These are phyloP conservation scores for Cybosia mesomella DNA, from an alignment of 2,888 invertebrate genomes.

Conservation along the genomic window DNA sequence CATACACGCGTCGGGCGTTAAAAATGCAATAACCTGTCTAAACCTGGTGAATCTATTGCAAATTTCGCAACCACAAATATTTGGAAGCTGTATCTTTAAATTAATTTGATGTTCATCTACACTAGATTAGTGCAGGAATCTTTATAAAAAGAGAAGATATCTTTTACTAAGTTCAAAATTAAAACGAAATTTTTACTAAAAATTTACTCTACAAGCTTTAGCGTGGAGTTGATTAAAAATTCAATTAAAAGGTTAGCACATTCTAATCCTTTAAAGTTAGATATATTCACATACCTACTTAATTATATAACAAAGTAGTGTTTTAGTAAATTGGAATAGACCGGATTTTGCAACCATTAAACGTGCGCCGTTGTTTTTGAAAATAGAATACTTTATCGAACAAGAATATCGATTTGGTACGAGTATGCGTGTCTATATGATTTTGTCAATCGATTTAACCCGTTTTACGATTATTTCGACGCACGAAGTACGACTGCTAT, in stretches of 20 bases:
- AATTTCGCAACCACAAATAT: too few species aligned
- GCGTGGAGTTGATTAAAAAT: conserved; percentile 29
- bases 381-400: conserved; percentile 17
- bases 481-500: too few species aligned
- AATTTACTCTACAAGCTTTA: not conserved
- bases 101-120: not conserved
- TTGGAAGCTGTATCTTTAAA: too few species aligned
- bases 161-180: not conserved
- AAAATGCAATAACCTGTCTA: too few species aligned
- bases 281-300: conserved; percentile 22
- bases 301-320: conserved; percentile 31
- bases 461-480: too few species aligned
- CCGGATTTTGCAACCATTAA: not conserved
- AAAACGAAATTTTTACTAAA: not conserved
- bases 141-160: too few species aligned
- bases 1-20: too few species aligned
- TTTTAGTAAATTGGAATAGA: conserved; percentile 34
- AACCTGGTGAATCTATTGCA: too few species aligned
- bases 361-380: not conserved
- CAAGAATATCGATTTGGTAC: not conserved
- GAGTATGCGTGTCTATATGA: too few species aligned
- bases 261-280: conserved; percentile 25
- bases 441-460: too few species aligned
- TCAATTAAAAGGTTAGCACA: conserved; percentile 29
- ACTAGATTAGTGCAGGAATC: too few species aligned